These are phyloP conservation scores for Drosophila simulans DNA, from an alignment of 1,140 invertebrate genomes.

Conservation along the genomic window DNA sequence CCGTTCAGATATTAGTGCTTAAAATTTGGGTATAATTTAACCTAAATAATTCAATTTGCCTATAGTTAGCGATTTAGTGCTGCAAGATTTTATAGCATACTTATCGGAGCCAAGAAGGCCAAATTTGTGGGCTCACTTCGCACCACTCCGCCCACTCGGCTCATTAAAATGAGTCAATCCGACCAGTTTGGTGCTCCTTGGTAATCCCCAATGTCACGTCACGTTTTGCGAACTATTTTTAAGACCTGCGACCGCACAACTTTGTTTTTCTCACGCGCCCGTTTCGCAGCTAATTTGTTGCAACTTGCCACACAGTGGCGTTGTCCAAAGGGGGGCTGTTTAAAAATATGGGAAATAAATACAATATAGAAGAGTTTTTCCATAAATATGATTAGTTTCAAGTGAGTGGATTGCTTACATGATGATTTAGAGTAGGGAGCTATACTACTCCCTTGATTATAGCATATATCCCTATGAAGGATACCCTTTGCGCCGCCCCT, in stretches of 20 bases:
- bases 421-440: too few relatives aligned
- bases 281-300: constrained; percentile 69
- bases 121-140: background rate
- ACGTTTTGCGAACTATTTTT: constrained; percentile 42
- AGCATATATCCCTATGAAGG: too few relatives aligned
- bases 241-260: constrained; percentile 47
- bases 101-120: constrained; percentile 26
- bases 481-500: background rate
- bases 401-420: too few relatives aligned
- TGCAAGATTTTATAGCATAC: constrained; percentile 42
- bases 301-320: constrained; percentile 43
- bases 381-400: too few relatives aligned
- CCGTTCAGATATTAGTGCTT: background rate
- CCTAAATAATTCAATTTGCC: too few relatives aligned
- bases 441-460: too few relatives aligned
- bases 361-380: too few relatives aligned
- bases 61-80: background rate
- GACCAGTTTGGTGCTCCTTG: constrained; percentile 25
- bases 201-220: constrained; percentile 49
- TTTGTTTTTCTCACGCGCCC: constrained; percentile 77
- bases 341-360: too few relatives aligned
- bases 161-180: constrained; percentile 34
- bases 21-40: too few relatives aligned
- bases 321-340: background rate
- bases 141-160: constrained; percentile 8